phyloP scores from a whole-genome alignment of 1,140 invertebrate species.

The Chrysomallon squamiferum region DNA sequence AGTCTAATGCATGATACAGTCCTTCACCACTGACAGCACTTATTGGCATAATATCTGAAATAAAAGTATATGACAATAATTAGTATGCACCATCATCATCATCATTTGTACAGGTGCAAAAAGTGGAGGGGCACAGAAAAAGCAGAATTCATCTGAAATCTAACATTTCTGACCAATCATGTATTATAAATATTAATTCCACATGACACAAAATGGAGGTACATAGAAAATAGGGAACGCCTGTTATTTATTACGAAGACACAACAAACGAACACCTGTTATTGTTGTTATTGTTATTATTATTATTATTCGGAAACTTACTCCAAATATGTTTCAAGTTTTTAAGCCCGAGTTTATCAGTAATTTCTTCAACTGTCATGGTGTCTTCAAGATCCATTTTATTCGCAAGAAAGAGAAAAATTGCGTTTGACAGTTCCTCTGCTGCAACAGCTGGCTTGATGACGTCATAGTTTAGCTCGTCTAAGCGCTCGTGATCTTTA shows the following conservation, averaged over 20 bases:
- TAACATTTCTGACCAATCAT: too few relatives aligned
- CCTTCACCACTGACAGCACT: conserved; percentile 51
- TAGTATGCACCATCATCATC: too few relatives aligned
- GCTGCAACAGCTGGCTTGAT: conserved; percentile 68
- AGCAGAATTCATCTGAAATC: too few relatives aligned
- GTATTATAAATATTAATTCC: too few relatives aligned
- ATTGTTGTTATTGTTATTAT: too few relatives aligned
- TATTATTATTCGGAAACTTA: too few relatives aligned
- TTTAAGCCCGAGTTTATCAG: conserved; percentile 93
- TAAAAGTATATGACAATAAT: neutral
- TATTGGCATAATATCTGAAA: conserved; percentile 49
- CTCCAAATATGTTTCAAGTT: conserved; percentile 51
- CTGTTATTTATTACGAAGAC: too few relatives aligned
- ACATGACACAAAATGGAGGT: too few relatives aligned
- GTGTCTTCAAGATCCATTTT: conserved; percentile 98
- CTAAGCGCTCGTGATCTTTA: conserved; percentile 50
- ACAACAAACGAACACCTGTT: too few relatives aligned
- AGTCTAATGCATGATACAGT: conserved; percentile 50
- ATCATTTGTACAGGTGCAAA: too few relatives aligned
- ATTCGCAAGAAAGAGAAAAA: conserved; percentile 96
- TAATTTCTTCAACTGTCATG: conserved; percentile 96
- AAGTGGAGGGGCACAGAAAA: too few relatives aligned
- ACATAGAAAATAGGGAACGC: too few relatives aligned
- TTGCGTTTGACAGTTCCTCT: conserved; percentile 95
- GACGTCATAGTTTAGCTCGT: conserved; percentile 55